Evolutionary conservation across 1,140 invertebrate species (phyloP), one percentile per base, ranked within the genome.

Genomic region (Calephelis virginiensis): DNA sequence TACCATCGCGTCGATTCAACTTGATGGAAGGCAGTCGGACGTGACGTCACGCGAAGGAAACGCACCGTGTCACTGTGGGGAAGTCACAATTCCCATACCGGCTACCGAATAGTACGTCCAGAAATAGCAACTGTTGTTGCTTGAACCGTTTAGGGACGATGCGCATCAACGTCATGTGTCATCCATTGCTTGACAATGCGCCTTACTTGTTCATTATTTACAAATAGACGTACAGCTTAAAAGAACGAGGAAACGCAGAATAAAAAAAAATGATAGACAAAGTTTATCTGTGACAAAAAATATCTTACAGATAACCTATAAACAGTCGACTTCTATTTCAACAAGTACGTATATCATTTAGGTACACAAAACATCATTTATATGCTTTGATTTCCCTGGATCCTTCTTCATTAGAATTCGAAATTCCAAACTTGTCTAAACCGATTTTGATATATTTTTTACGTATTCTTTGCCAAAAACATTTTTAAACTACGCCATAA

Each of bases 81-180:
- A 85, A 85, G 81, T 82, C 77, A 76, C 80, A 78, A 81, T 85
- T 88, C 82, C 85, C 85, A 86, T 85, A 80, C 71, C 64, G 74
- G 62, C 65, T 17, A 49, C 62, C 43, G 61, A 61, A 64, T 68
- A 73, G 72, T 59, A 37, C 12, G 73, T 78, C 75, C 81, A 81
- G 76, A 86, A 85, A 86, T 86, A 86, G 72, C 66, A 46, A 65
- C 71, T 14, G 73, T 74, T 72, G 71, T 38, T 66, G 8, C 49
- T 43, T 43, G 76, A 75, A 10, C 53, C 53, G 53, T n/a, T n/a
- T 59, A 59, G 53, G 53, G 53, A 1, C 17, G 28, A 59, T 37
- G 53, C 53, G 12, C 37, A 59, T 59, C 10, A 37, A 38, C 53
- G 53, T 59, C 53, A 59, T 28, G 17, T 59, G 17, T 37, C 28